Evolutionary conservation across 2,888 invertebrate species (phyloP).

Genomic region (Andrena trimmerana): DNA sequence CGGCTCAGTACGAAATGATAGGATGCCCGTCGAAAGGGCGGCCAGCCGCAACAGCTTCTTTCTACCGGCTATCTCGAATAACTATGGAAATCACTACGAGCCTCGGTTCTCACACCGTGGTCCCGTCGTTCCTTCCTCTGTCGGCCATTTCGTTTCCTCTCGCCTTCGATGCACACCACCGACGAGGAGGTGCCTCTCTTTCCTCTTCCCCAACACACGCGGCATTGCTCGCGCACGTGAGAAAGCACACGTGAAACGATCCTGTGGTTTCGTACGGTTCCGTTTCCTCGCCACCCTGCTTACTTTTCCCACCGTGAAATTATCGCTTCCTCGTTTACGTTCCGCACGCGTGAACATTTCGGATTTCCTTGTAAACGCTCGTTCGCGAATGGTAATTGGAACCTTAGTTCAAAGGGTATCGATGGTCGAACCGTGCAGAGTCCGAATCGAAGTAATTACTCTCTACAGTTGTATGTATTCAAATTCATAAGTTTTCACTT

Average conservation of each 20-base stretch:
- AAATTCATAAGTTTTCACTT: background rate
- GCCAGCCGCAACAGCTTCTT: slow-evolving; percentile 66
- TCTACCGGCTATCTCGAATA: slow-evolving; percentile 79
- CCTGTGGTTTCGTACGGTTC: slow-evolving; percentile 55
- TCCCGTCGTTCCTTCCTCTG: slow-evolving; percentile 69
- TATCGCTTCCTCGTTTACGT: slow-evolving; percentile 62
- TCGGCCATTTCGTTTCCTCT: slow-evolving; percentile 67
- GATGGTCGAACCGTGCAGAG: slow-evolving; percentile 9
- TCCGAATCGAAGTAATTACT: background rate
- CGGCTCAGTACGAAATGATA: slow-evolving; percentile 72
- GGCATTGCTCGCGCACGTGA: slow-evolving; percentile 57
- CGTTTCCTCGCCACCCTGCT: slow-evolving; percentile 46
- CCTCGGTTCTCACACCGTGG: slow-evolving; percentile 80
- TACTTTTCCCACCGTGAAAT: slow-evolving; percentile 66
- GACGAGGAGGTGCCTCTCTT: slow-evolving; percentile 24
- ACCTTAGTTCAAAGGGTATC: slow-evolving; percentile 15
- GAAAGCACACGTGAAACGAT: slow-evolving; percentile 57
- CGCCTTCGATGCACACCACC: slow-evolving; percentile 55
- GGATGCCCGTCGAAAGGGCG: slow-evolving; percentile 71
- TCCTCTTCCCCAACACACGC: slow-evolving; percentile 24
- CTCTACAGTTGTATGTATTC: too few relatives aligned
- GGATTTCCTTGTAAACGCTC: slow-evolving; percentile 20
- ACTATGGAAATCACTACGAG: slow-evolving; percentile 81
- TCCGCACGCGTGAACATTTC: slow-evolving; percentile 51
- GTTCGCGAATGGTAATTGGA: background rate